Conservation (phyloP, 2,888 invertebrate species). For the Ornithoptera alexandrae region DNA sequence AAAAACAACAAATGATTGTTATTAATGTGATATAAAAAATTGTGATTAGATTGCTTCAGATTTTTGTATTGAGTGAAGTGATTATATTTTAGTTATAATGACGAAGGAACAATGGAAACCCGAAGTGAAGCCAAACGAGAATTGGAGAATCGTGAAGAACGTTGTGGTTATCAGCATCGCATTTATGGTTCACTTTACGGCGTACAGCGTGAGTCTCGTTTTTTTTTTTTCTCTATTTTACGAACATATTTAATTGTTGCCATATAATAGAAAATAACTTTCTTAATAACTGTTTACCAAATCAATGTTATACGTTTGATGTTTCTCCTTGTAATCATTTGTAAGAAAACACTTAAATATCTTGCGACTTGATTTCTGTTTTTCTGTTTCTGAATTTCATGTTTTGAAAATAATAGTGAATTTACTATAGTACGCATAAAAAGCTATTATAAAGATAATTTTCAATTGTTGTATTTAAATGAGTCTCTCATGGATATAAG, state of each 20-base stretch:
- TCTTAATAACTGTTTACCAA: no score
- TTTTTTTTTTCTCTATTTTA: slow-evolving; percentile 40
- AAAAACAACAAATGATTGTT: not conserved
- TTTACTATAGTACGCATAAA: no score
- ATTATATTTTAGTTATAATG: slow-evolving; percentile 18
- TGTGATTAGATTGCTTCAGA: not conserved
- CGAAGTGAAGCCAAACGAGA: slow-evolving; percentile 48
- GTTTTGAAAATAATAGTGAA: no score
- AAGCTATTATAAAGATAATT: no score
- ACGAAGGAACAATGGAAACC: slow-evolving; percentile 33
- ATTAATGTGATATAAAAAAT: not conserved
- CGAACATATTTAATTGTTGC: not conserved
- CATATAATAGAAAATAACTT: not conserved
- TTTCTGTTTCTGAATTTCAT: no score
- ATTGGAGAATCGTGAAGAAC: slow-evolving; percentile 70
- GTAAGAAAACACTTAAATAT: no score
- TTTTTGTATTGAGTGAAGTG: not conserved
- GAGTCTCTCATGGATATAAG: no score
- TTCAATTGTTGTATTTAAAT: no score
- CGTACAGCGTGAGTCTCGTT: slow-evolving; percentile 69
- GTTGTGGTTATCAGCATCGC: slow-evolving; percentile 79
- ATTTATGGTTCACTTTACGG: slow-evolving; percentile 84
- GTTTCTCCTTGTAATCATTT: no score
- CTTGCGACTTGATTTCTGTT: no score
- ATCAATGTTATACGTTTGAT: no score